Evolutionary conservation across 2,888 invertebrate genomes (phyloP), one percentile per base, ranked within the genome.

Genomic region (Ophion slaviceki): DNA sequence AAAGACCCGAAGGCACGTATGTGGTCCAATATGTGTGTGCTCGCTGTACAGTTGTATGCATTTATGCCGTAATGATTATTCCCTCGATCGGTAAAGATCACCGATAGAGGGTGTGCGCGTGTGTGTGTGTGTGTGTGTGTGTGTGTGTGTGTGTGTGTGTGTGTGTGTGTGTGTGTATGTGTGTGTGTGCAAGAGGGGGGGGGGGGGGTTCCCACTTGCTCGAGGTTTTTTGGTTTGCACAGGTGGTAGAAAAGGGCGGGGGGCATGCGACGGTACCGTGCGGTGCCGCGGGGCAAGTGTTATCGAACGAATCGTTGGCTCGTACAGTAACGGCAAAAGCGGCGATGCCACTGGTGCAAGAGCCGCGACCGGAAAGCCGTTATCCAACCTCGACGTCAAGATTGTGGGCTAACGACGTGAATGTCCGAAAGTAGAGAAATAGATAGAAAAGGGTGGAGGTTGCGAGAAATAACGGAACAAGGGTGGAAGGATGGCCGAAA

Each of bases 281-380:
- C 66, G 68, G 77, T 80, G 62, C 80, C 74, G 80, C 68, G 80
- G 72, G 71, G 77, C 83, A 86, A 86, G 68, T 86, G 83, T 86
- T 84, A 86, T 86, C 86, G 86, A 84, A 80, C 86, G 74, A 78
- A 74, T 80, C 84, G 66, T 62, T 74, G 86, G 80, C 80, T 86
- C 77, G 80, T 77, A 83, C 77, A 77, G 80, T 77, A 86, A 68
- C 66, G 17, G 70, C 47, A 66, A 47, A 67, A 68, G 53, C 64
- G 3, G 53, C 32, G 53, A 80, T 64, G 71, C 47, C 62, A 72
- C 53, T 14, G 53, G 71, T n/a, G 80, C 45, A 68, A 81, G 74
- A 74, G 72, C 74, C 62, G 71, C 80, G 77, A 66, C 36, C 14
- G 72, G 64, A 11, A 66, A 78, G 53, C 67, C 82, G 66, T 80